Percentiles rank a stretch among this genome's conserved stretches.
Evolutionary conservation across 2,888 invertebrate species (phyloP).

Genomic region (Brachypalpus laphriformis): DNA sequence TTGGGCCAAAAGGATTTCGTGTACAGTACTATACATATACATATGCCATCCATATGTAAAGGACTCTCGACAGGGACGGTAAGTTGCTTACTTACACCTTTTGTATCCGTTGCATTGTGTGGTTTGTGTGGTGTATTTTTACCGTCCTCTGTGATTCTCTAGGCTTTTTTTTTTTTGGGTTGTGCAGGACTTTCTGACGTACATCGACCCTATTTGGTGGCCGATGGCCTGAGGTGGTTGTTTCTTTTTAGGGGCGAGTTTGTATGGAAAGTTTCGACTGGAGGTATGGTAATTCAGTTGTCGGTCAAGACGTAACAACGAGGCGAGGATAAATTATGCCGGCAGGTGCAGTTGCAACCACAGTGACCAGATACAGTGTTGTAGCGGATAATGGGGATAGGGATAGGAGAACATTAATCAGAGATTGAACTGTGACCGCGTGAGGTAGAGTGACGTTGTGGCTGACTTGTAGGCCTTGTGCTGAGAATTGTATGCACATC

Average conservation of each 20-base stretch:
- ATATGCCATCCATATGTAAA: too few species aligned
- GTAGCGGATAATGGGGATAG: background rate
- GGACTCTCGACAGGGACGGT: background rate
- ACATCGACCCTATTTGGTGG: background rate
- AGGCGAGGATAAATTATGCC: constrained; percentile 21
- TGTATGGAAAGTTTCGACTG: background rate
- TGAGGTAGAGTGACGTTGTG: background rate
- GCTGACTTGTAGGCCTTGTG: background rate
- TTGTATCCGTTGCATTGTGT: constrained; percentile 40
- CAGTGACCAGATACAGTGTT: background rate
- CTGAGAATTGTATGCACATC: background rate
- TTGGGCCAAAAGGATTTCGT: background rate
- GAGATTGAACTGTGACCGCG: background rate
- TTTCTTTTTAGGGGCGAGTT: background rate
- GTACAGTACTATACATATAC: background rate
- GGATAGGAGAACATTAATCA: background rate
- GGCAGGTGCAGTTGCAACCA: constrained; percentile 10
- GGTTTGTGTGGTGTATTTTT: constrained; percentile 39
- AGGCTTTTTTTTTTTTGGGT: background rate
- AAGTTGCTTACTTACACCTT: constrained; percentile 55
- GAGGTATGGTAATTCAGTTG: constrained; percentile 35
- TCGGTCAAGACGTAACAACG: constrained; percentile 32
- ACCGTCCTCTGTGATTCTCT: constrained; percentile 37
- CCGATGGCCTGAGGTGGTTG: constrained; percentile 4
- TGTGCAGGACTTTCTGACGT: too few species aligned